A percentile compares a stretch with the other conserved stretches of the same genome.
Conservation (phyloP, 2,888 invertebrate species). For the Eristalis pertinax region DNA sequence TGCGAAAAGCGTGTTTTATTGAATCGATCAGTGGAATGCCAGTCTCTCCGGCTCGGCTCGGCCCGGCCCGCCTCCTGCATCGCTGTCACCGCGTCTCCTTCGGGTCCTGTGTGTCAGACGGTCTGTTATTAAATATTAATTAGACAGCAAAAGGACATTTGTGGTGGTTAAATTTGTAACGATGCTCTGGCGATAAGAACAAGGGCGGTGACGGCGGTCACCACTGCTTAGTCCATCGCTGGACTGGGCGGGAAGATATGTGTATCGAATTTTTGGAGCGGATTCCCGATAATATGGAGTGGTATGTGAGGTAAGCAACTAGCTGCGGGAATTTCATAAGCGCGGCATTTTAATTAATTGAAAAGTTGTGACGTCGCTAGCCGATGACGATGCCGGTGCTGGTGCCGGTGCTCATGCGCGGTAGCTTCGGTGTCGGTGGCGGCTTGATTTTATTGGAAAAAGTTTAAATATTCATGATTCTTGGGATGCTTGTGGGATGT, state of each 20-base stretch:
- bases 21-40: constrained; percentile 65
- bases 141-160: constrained; percentile 68
- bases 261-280: constrained; percentile 67
- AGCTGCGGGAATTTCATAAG: constrained; percentile 68
- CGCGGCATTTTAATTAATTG: constrained; percentile 69
- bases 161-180: constrained; percentile 72
- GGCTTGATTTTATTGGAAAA: constrained; percentile 46
- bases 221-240: not conserved
- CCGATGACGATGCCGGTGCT: not conserved
- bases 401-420: not conserved
- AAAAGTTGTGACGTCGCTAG: constrained; percentile 44
- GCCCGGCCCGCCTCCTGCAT: constrained; percentile 1
- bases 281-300: constrained; percentile 63
- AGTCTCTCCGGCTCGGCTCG: not conserved
- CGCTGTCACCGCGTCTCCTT: constrained; percentile 9
- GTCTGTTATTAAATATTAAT: constrained; percentile 71
- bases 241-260: constrained; percentile 10
- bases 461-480: constrained; percentile 70
- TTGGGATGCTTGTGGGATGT: constrained; percentile 36
- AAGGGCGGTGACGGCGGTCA: constrained; percentile 10
- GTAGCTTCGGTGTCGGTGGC: constrained; percentile 50
- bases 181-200: constrained; percentile 60
- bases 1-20: constrained; percentile 71
- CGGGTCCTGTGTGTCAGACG: constrained; percentile 49
- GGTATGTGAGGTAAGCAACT: constrained; percentile 53